Conservation (phyloP, 2,888 invertebrate species). For the Pristionchus japonicus region DNA sequence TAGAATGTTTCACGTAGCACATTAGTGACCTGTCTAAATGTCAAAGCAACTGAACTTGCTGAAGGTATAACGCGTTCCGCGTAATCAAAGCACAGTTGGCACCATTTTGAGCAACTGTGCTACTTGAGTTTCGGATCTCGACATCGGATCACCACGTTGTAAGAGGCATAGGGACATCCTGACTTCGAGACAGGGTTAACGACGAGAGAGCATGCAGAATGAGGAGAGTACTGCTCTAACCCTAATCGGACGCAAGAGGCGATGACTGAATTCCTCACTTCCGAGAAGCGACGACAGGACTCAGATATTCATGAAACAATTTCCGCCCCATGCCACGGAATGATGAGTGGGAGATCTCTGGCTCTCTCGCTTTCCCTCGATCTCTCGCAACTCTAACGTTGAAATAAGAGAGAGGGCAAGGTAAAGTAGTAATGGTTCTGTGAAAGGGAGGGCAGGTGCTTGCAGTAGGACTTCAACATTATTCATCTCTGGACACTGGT, state of each 20-base stretch:
- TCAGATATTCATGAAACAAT: constrained; percentile 34
- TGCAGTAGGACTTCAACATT: neutral
- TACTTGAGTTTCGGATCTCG: no score
- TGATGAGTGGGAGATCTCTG: neutral
- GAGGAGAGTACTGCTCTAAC: no score
- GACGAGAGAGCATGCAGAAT: no score
- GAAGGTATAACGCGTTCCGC: no score
- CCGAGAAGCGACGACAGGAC: neutral
- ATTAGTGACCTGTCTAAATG: no score
- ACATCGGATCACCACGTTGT: no score
- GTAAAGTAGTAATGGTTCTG: neutral
- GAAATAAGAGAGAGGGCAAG: neutral
- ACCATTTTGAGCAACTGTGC: no score
- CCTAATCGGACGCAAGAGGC: constrained; percentile 2
- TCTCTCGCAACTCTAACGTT: neutral
- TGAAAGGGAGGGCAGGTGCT: neutral
- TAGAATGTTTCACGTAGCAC: no score
- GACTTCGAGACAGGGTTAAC: neutral
- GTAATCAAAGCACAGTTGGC: no score
- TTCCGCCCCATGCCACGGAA: neutral
- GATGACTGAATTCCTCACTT: neutral
- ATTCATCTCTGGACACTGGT: neutral
- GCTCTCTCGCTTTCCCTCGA: neutral
- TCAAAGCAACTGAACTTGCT: no score
- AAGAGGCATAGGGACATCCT: no score